A percentile compares a stretch with the other conserved stretches of the same genome.
Evolutionary conservation across 2,797 vertebrate genomes (phyloP).

Genomic region (Scyliorhinus canicula): DNA sequence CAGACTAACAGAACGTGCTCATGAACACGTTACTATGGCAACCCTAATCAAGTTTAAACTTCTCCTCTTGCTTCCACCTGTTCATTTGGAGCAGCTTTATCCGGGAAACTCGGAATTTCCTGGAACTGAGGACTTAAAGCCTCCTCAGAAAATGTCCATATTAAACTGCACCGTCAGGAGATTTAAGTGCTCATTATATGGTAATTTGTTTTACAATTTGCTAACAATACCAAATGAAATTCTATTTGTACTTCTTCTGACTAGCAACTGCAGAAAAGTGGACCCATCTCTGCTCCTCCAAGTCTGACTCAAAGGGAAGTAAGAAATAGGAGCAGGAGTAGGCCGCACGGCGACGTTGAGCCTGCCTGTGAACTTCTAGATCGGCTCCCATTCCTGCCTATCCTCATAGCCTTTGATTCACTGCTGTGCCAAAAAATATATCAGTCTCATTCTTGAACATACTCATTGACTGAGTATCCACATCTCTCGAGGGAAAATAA

Average conservation of each 20-base stretch:
- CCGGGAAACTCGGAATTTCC: neutral
- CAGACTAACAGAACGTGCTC: neutral
- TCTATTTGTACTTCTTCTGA: neutral
- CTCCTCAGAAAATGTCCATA: neutral
- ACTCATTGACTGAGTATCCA: neutral
- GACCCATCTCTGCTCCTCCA: neutral
- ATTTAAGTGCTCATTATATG: too few relatives aligned
- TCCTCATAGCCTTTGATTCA: neutral
- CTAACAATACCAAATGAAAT: neutral
- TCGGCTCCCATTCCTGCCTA: neutral
- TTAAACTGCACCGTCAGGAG: neutral
- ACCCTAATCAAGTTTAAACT: conserved; percentile 8
- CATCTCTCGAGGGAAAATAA: neutral
- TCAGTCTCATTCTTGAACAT: neutral
- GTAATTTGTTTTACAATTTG: neutral
- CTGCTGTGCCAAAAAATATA: neutral
- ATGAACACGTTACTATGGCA: neutral
- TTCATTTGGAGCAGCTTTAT: neutral
- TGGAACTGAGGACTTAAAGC: neutral
- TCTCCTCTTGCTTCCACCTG: neutral
- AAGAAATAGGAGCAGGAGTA: neutral
- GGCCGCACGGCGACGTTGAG: too few relatives aligned
- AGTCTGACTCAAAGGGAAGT: neutral
- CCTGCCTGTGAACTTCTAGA: neutral
- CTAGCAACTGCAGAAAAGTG: neutral